Evolutionary conservation across 30 jellyfish, hydroid and myxozoan genomes (phyloP), one percentile per base, ranked within the genome.

Genomic region (Aurelia sp.): DNA sequence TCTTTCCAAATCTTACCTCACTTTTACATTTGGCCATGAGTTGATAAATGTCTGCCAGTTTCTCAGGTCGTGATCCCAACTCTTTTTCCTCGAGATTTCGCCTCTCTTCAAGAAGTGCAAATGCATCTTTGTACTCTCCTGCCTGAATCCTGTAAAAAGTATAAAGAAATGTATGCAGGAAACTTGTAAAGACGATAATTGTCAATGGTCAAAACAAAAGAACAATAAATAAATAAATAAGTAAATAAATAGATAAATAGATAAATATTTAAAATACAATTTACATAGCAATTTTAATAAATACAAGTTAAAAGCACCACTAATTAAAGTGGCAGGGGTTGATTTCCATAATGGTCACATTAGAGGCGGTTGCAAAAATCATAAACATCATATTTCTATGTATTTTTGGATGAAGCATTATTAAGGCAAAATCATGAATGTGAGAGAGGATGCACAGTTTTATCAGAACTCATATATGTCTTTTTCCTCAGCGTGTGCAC

Each of bases 11-110:
- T 38, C 50, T 38, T 38, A 88, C 98, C 97, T 93, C 98, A 82
- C 98, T 93, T 74, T 93, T 93, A 73, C 98, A 93, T 63, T 93
- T 93, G 8, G 97, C 98, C 97, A 93, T 88, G 33, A 88, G 79
- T 59, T 93, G 98, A 64, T 88, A 93, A 59, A 93, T 83, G 60
- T 93, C 98, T 50, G 98, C 98, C 73, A 93, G 64, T 66, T 93
- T 91, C 38, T 88, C 98, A 44, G 89, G 88, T 19, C 98, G 76
- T 20, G 63, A 62, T n/a, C 98, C 98, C 64, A 93, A 86, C 55
- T 88, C 94, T 2, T 82, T 76, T 31, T 71, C 91, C 48, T 93
- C 98, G 59, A 84, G 24, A 21, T 82, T 71, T 13, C 66, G 73
- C 41, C 96, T 87, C 74, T 88, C 98, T 88, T 93, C 97, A 40